Evolutionary conservation across 2,888 invertebrate genomes (phyloP).

Genomic region (Eudemis profundana): DNA sequence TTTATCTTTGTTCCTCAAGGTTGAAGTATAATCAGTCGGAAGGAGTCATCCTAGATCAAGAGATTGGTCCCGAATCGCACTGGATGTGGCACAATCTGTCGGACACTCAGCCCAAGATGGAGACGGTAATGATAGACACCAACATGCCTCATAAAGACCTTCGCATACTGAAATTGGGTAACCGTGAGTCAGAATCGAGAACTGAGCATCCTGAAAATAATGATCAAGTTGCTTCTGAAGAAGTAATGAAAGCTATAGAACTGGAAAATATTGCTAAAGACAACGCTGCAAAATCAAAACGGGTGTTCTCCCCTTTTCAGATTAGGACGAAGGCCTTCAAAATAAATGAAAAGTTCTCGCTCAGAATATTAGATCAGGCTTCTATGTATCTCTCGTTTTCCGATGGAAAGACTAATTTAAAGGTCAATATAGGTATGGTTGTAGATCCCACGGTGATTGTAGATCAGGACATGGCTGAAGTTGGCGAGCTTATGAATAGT

Average conservation of each 20-base stretch:
- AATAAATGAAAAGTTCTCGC: slow-evolving; percentile 77
- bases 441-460: slow-evolving; percentile 81
- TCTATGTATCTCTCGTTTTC: slow-evolving; percentile 72
- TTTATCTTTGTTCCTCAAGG: slow-evolving; percentile 51
- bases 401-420: slow-evolving; percentile 72
- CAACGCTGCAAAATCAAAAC: slow-evolving; percentile 71
- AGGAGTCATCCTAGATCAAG: slow-evolving; percentile 74
- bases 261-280: slow-evolving; percentile 78
- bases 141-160: slow-evolving; percentile 74
- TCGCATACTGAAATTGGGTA: slow-evolving; percentile 64
- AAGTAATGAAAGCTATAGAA: slow-evolving; percentile 78
- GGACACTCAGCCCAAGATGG: slow-evolving; percentile 76
- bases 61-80: slow-evolving; percentile 72
- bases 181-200: no score
- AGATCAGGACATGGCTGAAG: slow-evolving; percentile 71
- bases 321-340: slow-evolving; percentile 79
- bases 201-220: no score
- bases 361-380: slow-evolving; percentile 75
- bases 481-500: slow-evolving; percentile 63
- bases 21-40: slow-evolving; percentile 81
- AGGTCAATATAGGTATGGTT: slow-evolving; percentile 79
- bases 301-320: slow-evolving; percentile 76
- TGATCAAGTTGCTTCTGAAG: slow-evolving; percentile 62
- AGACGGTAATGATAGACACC: slow-evolving; percentile 80
- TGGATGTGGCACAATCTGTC: slow-evolving; percentile 82